Base-by-base conservation (phyloP, 2,888 invertebrate genomes). In the Aradus depressus region DNA sequence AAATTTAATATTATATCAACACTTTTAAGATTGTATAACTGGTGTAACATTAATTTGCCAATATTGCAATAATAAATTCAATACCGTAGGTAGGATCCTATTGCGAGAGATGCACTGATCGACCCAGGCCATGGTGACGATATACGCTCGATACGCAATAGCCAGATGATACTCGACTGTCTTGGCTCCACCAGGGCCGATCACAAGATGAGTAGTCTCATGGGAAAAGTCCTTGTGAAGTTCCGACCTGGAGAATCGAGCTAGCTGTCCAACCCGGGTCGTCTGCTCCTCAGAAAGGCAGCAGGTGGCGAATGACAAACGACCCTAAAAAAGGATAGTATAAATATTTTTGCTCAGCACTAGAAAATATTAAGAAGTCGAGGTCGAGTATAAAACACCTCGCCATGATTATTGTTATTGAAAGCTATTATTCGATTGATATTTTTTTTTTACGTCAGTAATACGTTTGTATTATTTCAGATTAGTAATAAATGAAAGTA, bases 71-170 rank as follows among this genome's bases (percentile, higher is more conserved):
- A 10, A 28, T 28, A 28, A 28, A 28, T 10, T 35, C 35, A n/a
- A 35, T 44, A 44, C 44, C 3, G 32, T 22, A n/a, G 44, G 32
- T 4, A 44, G 32, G 19, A 44, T 34, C 22, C 22, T 44, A 32
- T 44, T 34, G 6, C 22, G 19, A 16, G 21, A 16, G 18, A 44
- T 21, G 12, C 44, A 44, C 14, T 23, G 34, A 5, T 14, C 25
- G 2, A 44, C 44, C 44, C 44, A 44, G 16, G 32, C 44, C 22
- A 44, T 44, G 8, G 44, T 44, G 12, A 44, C 44, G 22, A 44
- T 44, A 22, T 31, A 44, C 14, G 34, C 44, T 14, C 44, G 28
- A 16, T 44, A 44, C 10, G 44, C 44, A 14, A 44, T 44, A 12
- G 34, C 44, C n/a, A 44, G 34, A 5, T 31, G 25, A 21, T 44